Evolutionary conservation across 2,797 vertebrate genomes (phyloP).

Genomic region (Crenichthys baileyi): DNA sequence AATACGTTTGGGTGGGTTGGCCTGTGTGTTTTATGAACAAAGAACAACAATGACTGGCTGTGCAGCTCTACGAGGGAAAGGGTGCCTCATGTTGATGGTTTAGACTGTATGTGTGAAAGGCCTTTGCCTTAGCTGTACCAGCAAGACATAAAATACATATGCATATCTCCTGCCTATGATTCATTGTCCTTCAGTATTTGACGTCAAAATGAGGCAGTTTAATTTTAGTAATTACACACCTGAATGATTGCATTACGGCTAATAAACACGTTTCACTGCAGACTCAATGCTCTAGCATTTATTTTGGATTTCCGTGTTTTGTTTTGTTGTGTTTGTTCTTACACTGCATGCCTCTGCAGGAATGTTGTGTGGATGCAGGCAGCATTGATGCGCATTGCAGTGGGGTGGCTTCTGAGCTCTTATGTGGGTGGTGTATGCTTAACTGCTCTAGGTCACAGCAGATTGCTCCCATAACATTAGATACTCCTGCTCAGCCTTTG

Average conservation of each 20-base stretch:
- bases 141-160: constrained; percentile 34
- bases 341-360: constrained; percentile 63
- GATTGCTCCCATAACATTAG: constrained; percentile 67
- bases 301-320: constrained; percentile 33
- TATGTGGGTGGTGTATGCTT: constrained; percentile 73
- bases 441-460: constrained; percentile 64
- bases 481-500: constrained; percentile 64
- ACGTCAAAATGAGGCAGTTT: constrained; percentile 20
- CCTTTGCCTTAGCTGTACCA: constrained; percentile 25
- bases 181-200: constrained; percentile 18
- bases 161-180: constrained; percentile 36
- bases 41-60: constrained; percentile 72
- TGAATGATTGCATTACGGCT: constrained; percentile 24
- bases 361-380: constrained; percentile 74
- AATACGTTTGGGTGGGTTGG: constrained; percentile 75
- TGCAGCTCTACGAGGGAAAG: constrained; percentile 59
- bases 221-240: constrained; percentile 20
- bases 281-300: constrained; percentile 18
- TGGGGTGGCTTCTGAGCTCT: constrained; percentile 72
- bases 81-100: constrained; percentile 63
- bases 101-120: constrained; percentile 53
- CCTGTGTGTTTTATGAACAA: constrained; percentile 67
- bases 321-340: constrained; percentile 26
- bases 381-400: constrained; percentile 71
- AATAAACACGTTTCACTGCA: constrained; percentile 21